These are phyloP conservation scores for Autographa pulchrina DNA, from an alignment of 2,888 invertebrate species.

Conservation along the genomic window DNA sequence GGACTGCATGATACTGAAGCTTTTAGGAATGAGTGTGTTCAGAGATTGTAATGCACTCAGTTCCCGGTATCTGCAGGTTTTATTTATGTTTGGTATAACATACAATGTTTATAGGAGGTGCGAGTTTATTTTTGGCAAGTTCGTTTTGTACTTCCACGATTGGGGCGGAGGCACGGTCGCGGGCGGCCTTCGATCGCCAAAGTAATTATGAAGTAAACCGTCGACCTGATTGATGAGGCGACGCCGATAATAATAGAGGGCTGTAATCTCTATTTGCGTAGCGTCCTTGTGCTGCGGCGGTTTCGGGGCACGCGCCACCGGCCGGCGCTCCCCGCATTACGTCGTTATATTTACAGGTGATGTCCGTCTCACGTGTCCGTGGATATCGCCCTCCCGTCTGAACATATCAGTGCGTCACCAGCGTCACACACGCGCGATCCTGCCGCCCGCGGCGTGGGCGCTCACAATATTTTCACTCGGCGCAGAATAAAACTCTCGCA, in stretches of 20 bases:
- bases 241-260: conserved; percentile 72
- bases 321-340: conserved; percentile 57
- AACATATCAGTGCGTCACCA: conserved; percentile 73
- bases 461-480: conserved; percentile 80
- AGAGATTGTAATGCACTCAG: conserved; percentile 31
- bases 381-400: conserved; percentile 71
- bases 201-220: conserved; percentile 77
- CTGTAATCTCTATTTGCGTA: conserved; percentile 73
- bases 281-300: conserved; percentile 61
- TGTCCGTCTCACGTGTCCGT: conserved; percentile 73
- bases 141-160: conserved; percentile 72
- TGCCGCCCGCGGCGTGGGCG: conserved; percentile 75
- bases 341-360: conserved; percentile 81
- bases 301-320: conserved; percentile 56
- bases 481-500: conserved; percentile 76
- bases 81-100: conserved; percentile 66
- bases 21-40: conserved; percentile 24
- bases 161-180: conserved; percentile 63
- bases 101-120: conserved; percentile 47
- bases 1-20: conserved; percentile 19
- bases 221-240: conserved; percentile 79
- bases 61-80: conserved; percentile 22
- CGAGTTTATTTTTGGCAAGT: conserved; percentile 65
- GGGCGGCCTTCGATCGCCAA: conserved; percentile 71
- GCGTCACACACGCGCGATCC: conserved; percentile 73